Base-by-base conservation (phyloP, 2,797 vertebrate species). In the Semaprochilodus insignis region DNA sequence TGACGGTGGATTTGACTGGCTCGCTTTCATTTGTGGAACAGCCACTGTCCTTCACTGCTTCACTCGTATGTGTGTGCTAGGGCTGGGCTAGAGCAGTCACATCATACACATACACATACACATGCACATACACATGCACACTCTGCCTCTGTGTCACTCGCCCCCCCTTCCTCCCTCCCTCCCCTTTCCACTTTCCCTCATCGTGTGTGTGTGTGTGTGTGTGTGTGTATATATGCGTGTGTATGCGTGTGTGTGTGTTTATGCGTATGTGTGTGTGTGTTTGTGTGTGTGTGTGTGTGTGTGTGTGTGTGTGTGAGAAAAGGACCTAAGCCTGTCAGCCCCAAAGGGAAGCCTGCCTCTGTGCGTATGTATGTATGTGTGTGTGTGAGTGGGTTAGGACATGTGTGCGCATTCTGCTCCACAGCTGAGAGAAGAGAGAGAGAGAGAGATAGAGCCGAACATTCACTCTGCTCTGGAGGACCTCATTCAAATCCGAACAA, bases 131-230 rank as follows among this genome's bases (percentile, higher is more conserved):
- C 91, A 93, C 93, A 48, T 4, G 31, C 72, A 74, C 63, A 5
- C 36, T 6, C 66, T 21, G 19, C 6, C 48, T 19, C 11, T 67
- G 19, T 83, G 63, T 25, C 27, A 59, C 19, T 44, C 55, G 5
- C 16, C 23, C 51, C 14, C 21, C 21, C 21, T 6, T 40, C 31
- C 25, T 15, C 60, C 60, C 60, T 25, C 25, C 60, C 60, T 15
- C 25, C 60, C 10, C 69, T 51, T 27, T 5, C 88, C 92, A 90
- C 91, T 91, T 90, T 84, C 85, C 16, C 73, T 63, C 57, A 76
- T 36, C 67, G 27, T 31, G 63, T 34, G 15, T 34, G 25, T 65
- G 62, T 16, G 27, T 66, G 6, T n/a, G n/a, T n/a, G n/a, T n/a
- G n/a, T n/a, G n/a, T n/a, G n/a, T n/a, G n/a, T n/a, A n/a, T n/a